These are phyloP conservation scores for Chironomus riparius DNA, from an alignment of 2,888 invertebrate genomes.

Conservation along the genomic window DNA sequence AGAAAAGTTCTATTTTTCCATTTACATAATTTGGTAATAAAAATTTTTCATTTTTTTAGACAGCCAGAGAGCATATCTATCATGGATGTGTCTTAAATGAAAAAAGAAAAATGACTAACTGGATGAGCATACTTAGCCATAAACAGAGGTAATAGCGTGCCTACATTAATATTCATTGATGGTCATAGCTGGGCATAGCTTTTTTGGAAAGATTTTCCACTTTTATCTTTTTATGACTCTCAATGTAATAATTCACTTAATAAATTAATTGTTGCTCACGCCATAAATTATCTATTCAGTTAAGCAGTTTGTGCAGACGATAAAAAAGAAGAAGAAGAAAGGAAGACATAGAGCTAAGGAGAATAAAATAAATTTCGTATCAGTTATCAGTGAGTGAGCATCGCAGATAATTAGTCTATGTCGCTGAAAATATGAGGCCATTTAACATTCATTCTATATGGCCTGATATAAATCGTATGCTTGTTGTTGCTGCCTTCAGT, in stretches of 20 bases:
- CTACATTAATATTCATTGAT: too few relatives aligned
- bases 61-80: too few relatives aligned
- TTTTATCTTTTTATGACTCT: neutral
- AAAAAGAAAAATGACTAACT: too few relatives aligned
- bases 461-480: neutral
- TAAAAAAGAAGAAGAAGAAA: neutral
- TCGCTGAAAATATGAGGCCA: conserved; percentile 20
- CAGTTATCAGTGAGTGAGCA: conserved; percentile 14
- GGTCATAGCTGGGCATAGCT: neutral
- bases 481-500: neutral
- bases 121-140: too few relatives aligned
- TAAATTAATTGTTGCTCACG: conserved; percentile 6
- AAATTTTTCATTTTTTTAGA: neutral
- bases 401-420: conserved; percentile 24
- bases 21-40: neutral
- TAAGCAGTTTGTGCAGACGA: neutral
- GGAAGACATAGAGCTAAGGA: neutral
- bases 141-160: too few relatives aligned
- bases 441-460: neutral
- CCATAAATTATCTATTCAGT: neutral
- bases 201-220: neutral
- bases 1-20: too few relatives aligned
- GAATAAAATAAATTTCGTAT: neutral
- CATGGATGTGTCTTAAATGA: too few relatives aligned
- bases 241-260: neutral